Conservation (phyloP, 2,113 vertebrate species). For the Tympanuchus pallidicinctus region DNA sequence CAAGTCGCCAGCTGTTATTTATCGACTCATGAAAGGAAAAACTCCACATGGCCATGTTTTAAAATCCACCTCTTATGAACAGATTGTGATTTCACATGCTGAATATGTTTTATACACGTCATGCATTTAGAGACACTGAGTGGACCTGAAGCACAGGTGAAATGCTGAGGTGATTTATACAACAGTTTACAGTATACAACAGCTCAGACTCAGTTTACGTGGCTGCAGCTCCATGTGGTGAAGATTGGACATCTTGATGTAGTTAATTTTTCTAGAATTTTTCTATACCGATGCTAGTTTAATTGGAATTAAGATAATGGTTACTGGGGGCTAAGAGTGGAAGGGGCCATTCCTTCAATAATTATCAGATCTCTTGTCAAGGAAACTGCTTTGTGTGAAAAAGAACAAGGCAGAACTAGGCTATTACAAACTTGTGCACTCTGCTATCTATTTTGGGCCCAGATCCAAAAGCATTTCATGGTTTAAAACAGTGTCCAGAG, state of each 20-base stretch:
- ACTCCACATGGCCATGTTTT: background rate
- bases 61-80: background rate
- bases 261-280: slow-evolving; percentile 16
- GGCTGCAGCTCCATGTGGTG: background rate
- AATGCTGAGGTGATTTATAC: background rate
- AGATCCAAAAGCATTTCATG: slow-evolving; percentile 32
- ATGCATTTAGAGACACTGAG: background rate
- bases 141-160: background rate
- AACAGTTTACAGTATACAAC: background rate
- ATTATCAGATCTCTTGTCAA: slow-evolving; percentile 47
- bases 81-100: background rate
- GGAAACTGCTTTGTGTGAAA: background rate
- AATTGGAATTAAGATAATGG: slow-evolving; percentile 45
- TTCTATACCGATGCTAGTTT: background rate
- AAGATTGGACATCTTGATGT: background rate
- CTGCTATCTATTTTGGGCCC: slow-evolving; percentile 14
- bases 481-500: slow-evolving; percentile 30
- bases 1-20: background rate
- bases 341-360: slow-evolving; percentile 22
- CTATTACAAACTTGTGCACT: background rate
- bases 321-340: slow-evolving; percentile 4
- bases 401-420: background rate
- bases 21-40: background rate
- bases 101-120: background rate
- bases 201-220: rapidly evolving